Base-by-base conservation (phyloP, 2,888 invertebrate species). In the Thera britannica region DNA sequence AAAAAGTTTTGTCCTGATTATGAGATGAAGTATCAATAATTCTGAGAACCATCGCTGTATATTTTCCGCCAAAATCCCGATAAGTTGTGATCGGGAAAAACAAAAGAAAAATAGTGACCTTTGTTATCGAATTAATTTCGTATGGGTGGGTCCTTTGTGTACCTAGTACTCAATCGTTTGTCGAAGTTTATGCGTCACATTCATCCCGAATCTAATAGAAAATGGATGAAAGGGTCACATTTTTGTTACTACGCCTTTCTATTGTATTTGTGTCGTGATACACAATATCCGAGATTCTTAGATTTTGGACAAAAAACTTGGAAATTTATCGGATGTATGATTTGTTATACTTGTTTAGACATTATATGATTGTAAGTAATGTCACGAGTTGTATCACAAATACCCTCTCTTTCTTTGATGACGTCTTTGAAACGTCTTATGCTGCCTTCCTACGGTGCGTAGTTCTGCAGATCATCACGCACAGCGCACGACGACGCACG, bases 81-180 rank as follows among this genome's bases (percentile, higher is more conserved):
- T 46, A 46, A 46, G 9, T 46, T 46, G 23, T 23, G 23, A 46
- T 46, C 44, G 44, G 44, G 12, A n/a, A 52, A 44, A 62, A 51
- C 44, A 79, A 80, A 84, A 77, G 80, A 81, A 83, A 81, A 82
- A 76, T 80, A 79, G 74, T 79, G 84, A 86, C 87, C 87, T 86
- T 84, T 85, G 80, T 85, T 87, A 89, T 89, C 87, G 81, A 87
- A 89, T 90, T 90, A 89, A 88, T 87, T 85, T 87, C 84, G 82
- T 83, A 85, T 85, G 83, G 82, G 65, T 79, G 83, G 83, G 74
- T 84, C 84, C 78, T 90, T 88, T 90, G 87, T 88, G 87, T 88
- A 23, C 23, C 82, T 79, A 84, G 80, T 77, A 89, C 83, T 85
- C 85, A 86, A 88, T 86, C 86, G 89, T 86, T 89, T 89, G 87